Conservation (phyloP, 2,113 vertebrate species). For the Mesembrinibis cayennensis region DNA sequence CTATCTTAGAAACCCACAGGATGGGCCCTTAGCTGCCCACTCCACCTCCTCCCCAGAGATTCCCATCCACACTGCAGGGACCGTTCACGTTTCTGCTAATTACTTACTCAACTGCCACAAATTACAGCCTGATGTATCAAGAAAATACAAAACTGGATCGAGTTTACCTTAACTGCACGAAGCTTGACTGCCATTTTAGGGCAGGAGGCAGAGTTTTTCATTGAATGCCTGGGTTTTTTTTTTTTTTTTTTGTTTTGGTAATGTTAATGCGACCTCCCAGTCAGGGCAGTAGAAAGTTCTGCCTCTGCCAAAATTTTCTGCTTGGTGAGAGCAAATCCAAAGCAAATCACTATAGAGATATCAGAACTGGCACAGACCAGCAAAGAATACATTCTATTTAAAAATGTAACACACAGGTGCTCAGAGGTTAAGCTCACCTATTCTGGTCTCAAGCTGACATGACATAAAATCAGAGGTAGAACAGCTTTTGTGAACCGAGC, state of each 20-base stretch:
- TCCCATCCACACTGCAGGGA: neutral
- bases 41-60: neutral
- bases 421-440: conserved; percentile 12
- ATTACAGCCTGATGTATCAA: neutral
- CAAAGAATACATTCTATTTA: neutral
- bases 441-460: conserved; percentile 17
- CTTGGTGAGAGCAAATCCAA: neutral
- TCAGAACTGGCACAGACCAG: neutral
- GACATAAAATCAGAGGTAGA: conserved; percentile 3
- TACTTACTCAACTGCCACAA: neutral
- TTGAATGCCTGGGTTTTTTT: neutral
- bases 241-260: neutral
- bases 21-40: neutral
- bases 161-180: neutral
- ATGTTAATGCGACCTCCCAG: neutral
- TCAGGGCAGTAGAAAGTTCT: neutral
- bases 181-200: neutral
- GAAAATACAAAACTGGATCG: neutral
- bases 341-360: neutral
- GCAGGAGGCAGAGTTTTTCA: neutral
- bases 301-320: neutral
- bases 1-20: neutral
- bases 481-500: neutral
- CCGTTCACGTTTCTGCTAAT: neutral
- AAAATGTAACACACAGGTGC: neutral